Conservation (phyloP, 2,888 invertebrate species). For the Lithophane socia region DNA sequence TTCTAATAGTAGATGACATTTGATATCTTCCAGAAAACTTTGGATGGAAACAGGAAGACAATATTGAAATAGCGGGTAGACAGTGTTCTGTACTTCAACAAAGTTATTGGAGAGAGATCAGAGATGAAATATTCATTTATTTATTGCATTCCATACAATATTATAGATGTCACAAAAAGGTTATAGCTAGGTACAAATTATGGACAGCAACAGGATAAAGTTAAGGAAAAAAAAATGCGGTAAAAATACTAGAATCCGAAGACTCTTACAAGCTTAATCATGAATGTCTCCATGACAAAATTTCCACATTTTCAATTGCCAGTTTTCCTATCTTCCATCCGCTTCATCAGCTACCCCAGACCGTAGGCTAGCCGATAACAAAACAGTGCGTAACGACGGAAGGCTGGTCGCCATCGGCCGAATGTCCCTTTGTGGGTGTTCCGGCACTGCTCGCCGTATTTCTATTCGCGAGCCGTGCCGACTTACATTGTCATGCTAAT, state of each 20-base stretch:
- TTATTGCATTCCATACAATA: no score
- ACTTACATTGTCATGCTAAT: constrained; percentile 69
- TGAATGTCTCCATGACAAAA: neutral
- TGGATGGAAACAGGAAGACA: neutral
- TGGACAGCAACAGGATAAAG: no score
- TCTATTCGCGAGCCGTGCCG: constrained; percentile 63
- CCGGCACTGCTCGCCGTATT: constrained; percentile 62
- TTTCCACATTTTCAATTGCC: neutral
- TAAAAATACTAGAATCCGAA: no score
- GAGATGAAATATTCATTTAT: neutral
- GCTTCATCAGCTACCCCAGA: constrained; percentile 50
- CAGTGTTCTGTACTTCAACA: neutral
- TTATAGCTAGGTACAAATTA: no score
- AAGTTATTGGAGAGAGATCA: neutral
- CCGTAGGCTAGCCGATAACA: constrained; percentile 71
- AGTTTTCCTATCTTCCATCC: neutral
- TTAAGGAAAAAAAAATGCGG: no score
- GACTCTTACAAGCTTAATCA: no score
- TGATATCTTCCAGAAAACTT: neutral
- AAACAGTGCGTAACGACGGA: constrained; percentile 86
- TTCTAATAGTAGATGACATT: neutral
- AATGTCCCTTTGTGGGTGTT: constrained; percentile 84
- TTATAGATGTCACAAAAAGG: no score
- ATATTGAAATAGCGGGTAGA: neutral
- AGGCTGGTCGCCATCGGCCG: constrained; percentile 74